phyloP scores from a whole-genome alignment of 2,888 invertebrate species.

The Idaea straminata region DNA sequence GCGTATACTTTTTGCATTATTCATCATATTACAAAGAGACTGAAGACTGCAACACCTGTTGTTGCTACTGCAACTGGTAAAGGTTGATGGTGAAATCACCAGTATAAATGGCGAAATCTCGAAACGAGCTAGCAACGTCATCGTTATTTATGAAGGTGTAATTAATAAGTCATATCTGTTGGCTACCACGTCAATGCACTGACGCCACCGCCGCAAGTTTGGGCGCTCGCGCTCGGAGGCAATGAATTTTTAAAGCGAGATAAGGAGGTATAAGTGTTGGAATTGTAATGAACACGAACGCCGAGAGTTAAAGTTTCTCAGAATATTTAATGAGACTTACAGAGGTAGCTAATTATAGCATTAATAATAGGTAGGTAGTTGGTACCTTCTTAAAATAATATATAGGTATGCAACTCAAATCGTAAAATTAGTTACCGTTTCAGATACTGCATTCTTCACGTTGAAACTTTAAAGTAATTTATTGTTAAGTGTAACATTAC shows the following conservation, averaged over 20 bases:
- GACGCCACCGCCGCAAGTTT: not conserved
- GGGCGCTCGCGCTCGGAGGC: constrained; percentile 19
- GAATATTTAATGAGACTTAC: constrained; percentile 21
- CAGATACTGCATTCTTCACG: constrained; percentile 31
- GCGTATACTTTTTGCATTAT: too few relatives aligned
- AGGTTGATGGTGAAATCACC: not conserved
- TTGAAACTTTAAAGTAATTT: constrained; percentile 51
- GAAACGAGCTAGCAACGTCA: not conserved
- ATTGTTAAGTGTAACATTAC: constrained; percentile 53
- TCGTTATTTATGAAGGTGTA: constrained; percentile 2
- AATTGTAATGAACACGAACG: constrained; percentile 23
- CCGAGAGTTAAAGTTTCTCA: constrained; percentile 21
- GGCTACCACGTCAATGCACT: not conserved
- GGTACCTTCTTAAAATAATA: not conserved
- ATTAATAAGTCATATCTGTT: constrained; percentile 8
- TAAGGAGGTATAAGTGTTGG: constrained; percentile 17
- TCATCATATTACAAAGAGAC: too few relatives aligned
- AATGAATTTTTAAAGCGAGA: constrained; percentile 29
- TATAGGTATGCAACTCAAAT: not conserved
- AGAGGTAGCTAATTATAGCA: constrained; percentile 1
- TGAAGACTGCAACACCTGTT: too few relatives aligned
- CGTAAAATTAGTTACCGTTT: not conserved
- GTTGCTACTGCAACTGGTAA: too few relatives aligned
- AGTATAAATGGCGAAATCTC: not conserved
- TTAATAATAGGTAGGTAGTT: not conserved